Percentiles rank a stretch among this genome's conserved stretches.
phyloP scores from a whole-genome alignment of 2,797 vertebrate genomes.

The Dryobates pubescens region DNA sequence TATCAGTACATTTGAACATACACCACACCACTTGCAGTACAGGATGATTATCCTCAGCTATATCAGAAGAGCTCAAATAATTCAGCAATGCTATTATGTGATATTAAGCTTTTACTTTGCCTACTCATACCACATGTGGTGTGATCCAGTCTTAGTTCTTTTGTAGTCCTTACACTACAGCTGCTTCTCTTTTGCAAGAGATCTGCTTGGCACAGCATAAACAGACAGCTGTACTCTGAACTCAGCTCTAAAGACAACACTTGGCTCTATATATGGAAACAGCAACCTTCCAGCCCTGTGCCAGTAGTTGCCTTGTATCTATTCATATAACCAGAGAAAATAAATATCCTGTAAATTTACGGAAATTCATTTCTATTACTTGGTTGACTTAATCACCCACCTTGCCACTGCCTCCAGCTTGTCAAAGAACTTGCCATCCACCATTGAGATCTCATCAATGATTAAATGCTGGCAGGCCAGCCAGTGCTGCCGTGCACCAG shows the following conservation, averaged over 20 bases:
- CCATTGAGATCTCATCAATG: slow-evolving; percentile 97
- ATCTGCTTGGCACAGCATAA: not conserved
- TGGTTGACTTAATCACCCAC: slow-evolving; percentile 63
- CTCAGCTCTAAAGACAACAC: not conserved
- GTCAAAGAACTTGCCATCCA: slow-evolving; percentile 95
- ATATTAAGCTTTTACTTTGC: not conserved
- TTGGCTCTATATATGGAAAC: not conserved
- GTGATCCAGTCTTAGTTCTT: not conserved
- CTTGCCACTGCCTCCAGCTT: slow-evolving; percentile 93
- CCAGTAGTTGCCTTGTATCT: not conserved
- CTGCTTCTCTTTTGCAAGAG: not conserved
- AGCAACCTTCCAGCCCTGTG: not conserved
- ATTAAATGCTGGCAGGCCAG: slow-evolving; percentile 89
- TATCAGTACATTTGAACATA: not conserved
- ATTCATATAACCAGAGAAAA: not conserved
- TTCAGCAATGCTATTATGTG: not conserved
- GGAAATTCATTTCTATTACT: not conserved
- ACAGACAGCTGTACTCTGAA: not conserved
- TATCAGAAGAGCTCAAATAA: not conserved
- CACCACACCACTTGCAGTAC: not conserved
- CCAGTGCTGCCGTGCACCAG: slow-evolving; percentile 91
- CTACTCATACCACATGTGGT: not conserved
- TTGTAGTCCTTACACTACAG: not conserved
- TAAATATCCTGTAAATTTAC: not conserved
- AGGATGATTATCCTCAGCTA: not conserved